phyloP scores from a whole-genome alignment of 1,140 invertebrate genomes.

The Heliconius eleuchia region DNA sequence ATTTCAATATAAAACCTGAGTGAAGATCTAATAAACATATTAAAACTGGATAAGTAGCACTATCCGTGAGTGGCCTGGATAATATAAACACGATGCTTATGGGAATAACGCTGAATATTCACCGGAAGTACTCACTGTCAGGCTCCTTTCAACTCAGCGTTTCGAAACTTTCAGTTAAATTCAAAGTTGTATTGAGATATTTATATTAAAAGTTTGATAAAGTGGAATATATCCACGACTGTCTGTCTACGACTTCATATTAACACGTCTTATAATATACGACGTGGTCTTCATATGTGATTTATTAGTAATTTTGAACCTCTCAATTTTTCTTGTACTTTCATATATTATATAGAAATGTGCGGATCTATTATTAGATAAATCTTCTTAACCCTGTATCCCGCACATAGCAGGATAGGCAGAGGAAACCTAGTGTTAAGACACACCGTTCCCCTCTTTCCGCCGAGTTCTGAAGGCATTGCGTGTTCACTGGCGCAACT shows the following conservation, averaged over 20 bases:
- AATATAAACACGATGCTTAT: background rate
- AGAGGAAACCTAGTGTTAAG: no score
- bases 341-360: background rate
- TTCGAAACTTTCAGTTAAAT: background rate
- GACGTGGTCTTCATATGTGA: no score
- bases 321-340: background rate
- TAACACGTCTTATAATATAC: background rate
- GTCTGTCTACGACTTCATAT: background rate
- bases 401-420: no score
- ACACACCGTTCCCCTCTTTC: no score
- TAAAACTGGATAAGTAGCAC: background rate
- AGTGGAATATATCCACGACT: background rate
- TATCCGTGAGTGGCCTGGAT: background rate
- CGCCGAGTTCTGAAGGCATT: no score
- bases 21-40: background rate
- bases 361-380: background rate
- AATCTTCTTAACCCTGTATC: no score
- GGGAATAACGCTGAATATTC: background rate
- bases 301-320: background rate
- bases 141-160: background rate
- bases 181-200: background rate
- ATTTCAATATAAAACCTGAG: background rate
- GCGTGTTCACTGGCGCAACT: no score
- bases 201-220: conserved; percentile 7
- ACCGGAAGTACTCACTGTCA: background rate